Conservation (phyloP, 2,113 vertebrate species). For the Ictalurus furcatus region DNA sequence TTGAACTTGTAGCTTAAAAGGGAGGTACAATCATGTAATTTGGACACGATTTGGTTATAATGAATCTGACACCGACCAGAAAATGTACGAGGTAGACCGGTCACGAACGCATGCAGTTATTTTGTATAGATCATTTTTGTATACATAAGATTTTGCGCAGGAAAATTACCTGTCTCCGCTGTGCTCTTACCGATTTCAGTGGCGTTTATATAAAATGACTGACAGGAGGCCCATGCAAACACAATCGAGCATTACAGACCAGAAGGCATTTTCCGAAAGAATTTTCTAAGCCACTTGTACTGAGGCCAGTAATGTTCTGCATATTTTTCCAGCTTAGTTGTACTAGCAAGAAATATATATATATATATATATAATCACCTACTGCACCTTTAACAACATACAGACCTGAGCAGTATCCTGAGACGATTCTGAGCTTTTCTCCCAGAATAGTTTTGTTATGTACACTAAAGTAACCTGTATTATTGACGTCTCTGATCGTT, state of each 20-base stretch:
- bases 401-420: background rate
- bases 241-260: background rate
- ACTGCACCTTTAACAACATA: background rate
- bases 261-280: background rate
- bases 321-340: background rate
- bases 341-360: background rate
- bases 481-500: background rate
- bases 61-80: background rate
- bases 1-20: too few species aligned
- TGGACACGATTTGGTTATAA: background rate
- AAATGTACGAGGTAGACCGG: background rate
- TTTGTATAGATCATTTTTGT: background rate
- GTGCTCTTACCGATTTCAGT: background rate
- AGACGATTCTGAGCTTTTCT: background rate
- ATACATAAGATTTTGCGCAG: background rate
- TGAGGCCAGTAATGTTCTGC: background rate
- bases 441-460: background rate
- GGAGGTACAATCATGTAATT: too few species aligned
- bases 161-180: background rate
- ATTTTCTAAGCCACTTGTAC: background rate
- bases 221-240: background rate
- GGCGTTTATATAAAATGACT: background rate
- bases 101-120: background rate
- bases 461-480: background rate
- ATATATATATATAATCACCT: background rate